Evolutionary conservation across 2,888 invertebrate species (phyloP).

Genomic region (Crepidodera aurea): DNA sequence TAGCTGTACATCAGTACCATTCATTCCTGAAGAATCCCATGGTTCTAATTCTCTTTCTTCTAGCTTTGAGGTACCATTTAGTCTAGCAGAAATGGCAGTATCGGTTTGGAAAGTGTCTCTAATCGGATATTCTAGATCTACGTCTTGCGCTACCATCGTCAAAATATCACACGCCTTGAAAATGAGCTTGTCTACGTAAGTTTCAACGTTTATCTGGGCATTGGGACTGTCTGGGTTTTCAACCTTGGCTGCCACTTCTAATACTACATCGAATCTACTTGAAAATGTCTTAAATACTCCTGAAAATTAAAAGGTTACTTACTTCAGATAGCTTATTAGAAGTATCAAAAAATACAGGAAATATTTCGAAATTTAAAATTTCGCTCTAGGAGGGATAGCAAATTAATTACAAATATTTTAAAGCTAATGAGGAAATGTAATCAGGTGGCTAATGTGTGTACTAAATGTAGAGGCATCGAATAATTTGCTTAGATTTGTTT

Average conservation of each 20-base stretch:
- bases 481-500: too few relatives aligned
- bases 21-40: slow-evolving; percentile 75
- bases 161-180: slow-evolving; percentile 87
- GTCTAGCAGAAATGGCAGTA: slow-evolving; percentile 82
- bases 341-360: too few relatives aligned
- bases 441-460: too few relatives aligned
- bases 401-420: too few relatives aligned
- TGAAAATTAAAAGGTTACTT: slow-evolving; percentile 42
- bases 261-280: slow-evolving; percentile 83
- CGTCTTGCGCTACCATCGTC: slow-evolving; percentile 81
- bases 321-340: too few relatives aligned
- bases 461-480: too few relatives aligned
- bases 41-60: slow-evolving; percentile 87
- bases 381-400: neutral
- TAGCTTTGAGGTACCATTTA: slow-evolving; percentile 58
- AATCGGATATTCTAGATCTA: slow-evolving; percentile 88
- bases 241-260: slow-evolving; percentile 87
- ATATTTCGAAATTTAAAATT: neutral
- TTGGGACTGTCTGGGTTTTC: slow-evolving; percentile 68
- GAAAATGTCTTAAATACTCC: slow-evolving; percentile 87
- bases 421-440: too few relatives aligned
- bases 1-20: slow-evolving; percentile 69
- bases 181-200: slow-evolving; percentile 80
- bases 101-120: slow-evolving; percentile 91
- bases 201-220: slow-evolving; percentile 69